A percentile compares a stretch with the other conserved stretches of the same genome.
phyloP scores from a whole-genome alignment of 2,113 vertebrate genomes.

The Myrmophylax atrothorax region DNA sequence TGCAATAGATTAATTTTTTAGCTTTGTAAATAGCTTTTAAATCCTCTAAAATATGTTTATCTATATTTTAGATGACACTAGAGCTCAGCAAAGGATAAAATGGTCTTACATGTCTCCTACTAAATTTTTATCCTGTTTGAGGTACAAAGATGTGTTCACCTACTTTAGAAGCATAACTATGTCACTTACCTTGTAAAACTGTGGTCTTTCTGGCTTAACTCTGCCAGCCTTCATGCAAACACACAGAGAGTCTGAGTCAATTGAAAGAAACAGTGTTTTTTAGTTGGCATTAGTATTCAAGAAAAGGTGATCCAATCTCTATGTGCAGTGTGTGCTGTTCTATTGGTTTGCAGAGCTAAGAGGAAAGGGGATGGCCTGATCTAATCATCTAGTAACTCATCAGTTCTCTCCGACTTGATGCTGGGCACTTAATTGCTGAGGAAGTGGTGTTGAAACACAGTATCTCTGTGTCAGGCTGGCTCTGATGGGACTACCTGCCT shows the following conservation, averaged over 20 bases:
- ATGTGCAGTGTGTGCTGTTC: background rate
- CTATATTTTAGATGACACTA: background rate
- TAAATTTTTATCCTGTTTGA: background rate
- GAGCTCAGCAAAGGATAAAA: background rate
- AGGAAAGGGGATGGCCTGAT: background rate
- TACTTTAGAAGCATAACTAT: background rate
- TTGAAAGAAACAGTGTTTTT: background rate
- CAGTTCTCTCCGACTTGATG: background rate
- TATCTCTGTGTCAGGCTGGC: background rate
- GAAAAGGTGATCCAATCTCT: background rate
- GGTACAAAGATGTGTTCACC: background rate
- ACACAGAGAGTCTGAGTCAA: rapidly evolving
- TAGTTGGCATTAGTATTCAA: background rate
- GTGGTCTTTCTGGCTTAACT: background rate
- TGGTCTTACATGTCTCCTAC: background rate
- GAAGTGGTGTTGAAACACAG: background rate
- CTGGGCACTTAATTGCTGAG: background rate
- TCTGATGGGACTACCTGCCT: background rate
- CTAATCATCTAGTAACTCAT: background rate
- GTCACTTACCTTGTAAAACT: background rate
- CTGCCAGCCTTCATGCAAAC: rapidly evolving
- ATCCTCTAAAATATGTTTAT: background rate
- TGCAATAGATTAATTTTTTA: background rate
- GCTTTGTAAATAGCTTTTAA: background rate
- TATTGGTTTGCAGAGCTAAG: background rate